Percentiles rank a stretch among this genome's conserved stretches.
phyloP scores from a whole-genome alignment of 2,888 invertebrate genomes.

The Meta bourneti region DNA sequence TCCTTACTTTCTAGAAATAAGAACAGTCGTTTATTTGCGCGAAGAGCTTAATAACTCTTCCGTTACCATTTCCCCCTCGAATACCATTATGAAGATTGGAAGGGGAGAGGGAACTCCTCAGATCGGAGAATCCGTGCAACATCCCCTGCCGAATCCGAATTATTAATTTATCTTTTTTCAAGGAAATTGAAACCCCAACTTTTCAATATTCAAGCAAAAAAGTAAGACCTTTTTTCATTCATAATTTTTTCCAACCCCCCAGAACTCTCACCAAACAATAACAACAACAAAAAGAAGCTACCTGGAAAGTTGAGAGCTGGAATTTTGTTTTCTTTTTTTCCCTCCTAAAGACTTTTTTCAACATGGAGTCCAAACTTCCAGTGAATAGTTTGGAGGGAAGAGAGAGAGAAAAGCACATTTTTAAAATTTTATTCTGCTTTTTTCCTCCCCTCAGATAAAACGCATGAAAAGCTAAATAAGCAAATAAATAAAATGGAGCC shows the following conservation, averaged over 20 bases:
- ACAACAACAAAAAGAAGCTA: neutral
- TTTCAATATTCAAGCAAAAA: slow-evolving; percentile 34
- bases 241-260: slow-evolving; percentile 35
- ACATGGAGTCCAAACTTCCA: slow-evolving; percentile 1
- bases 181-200: slow-evolving; percentile 64
- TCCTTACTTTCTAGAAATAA: neutral
- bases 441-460: slow-evolving; percentile 39
- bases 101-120: neutral
- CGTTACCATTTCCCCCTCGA: slow-evolving; percentile 1
- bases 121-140: slow-evolving; percentile 14
- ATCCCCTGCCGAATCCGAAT: slow-evolving; percentile 28
- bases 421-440: slow-evolving; percentile 56
- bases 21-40: neutral
- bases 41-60: neutral
- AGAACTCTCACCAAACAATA: neutral
- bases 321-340: slow-evolving; percentile 11
- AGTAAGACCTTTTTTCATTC: slow-evolving; percentile 13
- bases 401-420: slow-evolving; percentile 29
- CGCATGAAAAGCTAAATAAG: slow-evolving; percentile 59
- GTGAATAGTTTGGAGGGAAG: slow-evolving; percentile 10
- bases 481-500: slow-evolving; percentile 63
- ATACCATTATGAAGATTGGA: slow-evolving; percentile 39
- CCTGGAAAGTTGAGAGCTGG: neutral
- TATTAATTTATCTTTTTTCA: slow-evolving; percentile 67
- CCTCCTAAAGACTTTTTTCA: neutral